Conservation (phyloP, 2,888 invertebrate species). For the Amiota mariae region DNA sequence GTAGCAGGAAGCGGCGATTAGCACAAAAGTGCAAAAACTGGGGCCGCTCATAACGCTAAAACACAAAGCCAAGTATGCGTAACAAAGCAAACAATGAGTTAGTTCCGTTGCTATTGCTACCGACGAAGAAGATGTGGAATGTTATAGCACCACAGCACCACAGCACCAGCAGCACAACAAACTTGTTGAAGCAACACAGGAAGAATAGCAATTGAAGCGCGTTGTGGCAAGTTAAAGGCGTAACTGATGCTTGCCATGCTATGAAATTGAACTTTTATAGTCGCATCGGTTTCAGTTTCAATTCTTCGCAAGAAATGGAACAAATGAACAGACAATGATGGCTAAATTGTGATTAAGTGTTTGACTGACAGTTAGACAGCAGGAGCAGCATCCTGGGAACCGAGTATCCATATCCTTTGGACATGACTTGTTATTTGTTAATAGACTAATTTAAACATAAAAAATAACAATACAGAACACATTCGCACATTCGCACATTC, state of each 20-base stretch:
- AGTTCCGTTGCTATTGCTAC: neutral
- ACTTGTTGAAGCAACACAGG: neutral
- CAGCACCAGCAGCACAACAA: neutral
- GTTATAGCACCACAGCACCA: neutral
- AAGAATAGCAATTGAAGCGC: slow-evolving; percentile 13
- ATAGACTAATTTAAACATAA: slow-evolving; percentile 30
- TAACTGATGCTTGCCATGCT: slow-evolving; percentile 52
- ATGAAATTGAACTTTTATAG: slow-evolving; percentile 58
- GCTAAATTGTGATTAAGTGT: slow-evolving; percentile 48
- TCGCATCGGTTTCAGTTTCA: slow-evolving; percentile 17
- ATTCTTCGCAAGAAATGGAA: slow-evolving; percentile 13
- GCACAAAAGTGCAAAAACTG: slow-evolving; percentile 61
- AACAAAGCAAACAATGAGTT: neutral
- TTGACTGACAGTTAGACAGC: slow-evolving; percentile 54
- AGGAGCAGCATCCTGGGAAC: neutral
- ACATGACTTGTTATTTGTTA: slow-evolving; percentile 64
- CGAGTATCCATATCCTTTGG: slow-evolving; percentile 35
- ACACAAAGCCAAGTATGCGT: slow-evolving; percentile 8
- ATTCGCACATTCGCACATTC: too few relatives aligned
- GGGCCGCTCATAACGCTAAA: slow-evolving; percentile 56
- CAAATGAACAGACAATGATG: too few relatives aligned
- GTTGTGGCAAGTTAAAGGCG: slow-evolving; percentile 34
- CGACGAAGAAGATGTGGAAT: neutral
- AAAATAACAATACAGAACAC: slow-evolving; percentile 12
- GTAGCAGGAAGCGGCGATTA: slow-evolving; percentile 63